Percentiles rank a stretch among this genome's conserved stretches.
These are phyloP conservation scores for Elysia crispata DNA, from an alignment of 2,888 invertebrate species.

Conservation along the genomic window DNA sequence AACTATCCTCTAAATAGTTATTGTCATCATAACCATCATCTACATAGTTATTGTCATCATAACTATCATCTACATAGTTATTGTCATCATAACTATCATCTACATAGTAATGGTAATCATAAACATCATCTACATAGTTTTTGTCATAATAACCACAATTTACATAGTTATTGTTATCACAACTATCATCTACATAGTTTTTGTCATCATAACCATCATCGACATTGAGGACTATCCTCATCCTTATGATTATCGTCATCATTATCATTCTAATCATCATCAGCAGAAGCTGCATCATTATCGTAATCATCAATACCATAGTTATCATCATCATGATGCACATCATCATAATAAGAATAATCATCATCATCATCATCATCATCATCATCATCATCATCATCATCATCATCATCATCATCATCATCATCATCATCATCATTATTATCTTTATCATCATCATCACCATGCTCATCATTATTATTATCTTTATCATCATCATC, in stretches of 20 bases:
- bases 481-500: too few species aligned
- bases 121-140: not conserved
- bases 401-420: not conserved
- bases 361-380: too few species aligned
- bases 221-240: too few species aligned
- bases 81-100: constrained; percentile 11
- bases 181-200: not conserved
- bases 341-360: too few species aligned
- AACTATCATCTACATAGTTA: not conserved
- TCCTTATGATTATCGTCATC: too few species aligned
- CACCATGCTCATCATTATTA: too few species aligned
- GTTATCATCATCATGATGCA: too few species aligned
- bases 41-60: not conserved
- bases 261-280: too few species aligned
- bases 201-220: constrained; percentile 15
- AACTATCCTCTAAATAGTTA: not conserved
- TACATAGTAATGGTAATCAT: not conserved
- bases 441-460: too few species aligned
- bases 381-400: not conserved
- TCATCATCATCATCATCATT: not conserved
- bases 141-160: not conserved
- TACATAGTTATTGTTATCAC: not conserved
- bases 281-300: too few species aligned
- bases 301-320: too few species aligned
- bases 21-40: constrained; percentile 14